Base-by-base conservation (phyloP, 2,113 vertebrate species). In the Natator depressus region DNA sequence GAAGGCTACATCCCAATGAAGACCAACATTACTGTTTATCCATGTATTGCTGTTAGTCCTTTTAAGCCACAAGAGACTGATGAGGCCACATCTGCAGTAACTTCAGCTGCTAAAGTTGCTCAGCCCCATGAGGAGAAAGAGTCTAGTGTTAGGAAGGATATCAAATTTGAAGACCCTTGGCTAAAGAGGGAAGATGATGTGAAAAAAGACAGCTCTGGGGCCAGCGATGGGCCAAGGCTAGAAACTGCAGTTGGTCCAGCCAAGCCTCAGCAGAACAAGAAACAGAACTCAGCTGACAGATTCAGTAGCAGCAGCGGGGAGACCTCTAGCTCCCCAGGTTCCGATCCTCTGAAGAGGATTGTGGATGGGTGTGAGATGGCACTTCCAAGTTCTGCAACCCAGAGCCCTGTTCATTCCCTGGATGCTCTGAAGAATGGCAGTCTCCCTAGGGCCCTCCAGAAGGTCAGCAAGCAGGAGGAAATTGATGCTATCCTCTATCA, bases 111-210 rank as follows among this genome's bases (percentile, higher is more conserved):
- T 84, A 97, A 93, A 76, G 79, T 89, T 57, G 27, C 82, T 51
- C 94, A 89, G 57, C 2, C 83, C 80, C 95, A 97, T 42, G 98
- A 99, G 2, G 46, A 82, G 87, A 99, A 98, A 91, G 97, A 98
- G 90, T 72, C 79, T 76, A 96, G 51, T 49, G 93, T 96, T 42
- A 98, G 98, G 83, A 97, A 98, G 50, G 98, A 99, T 82, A 98
- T 98, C 54, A 98, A 93, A 80, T 99, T 99, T 96, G 99, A 99
- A 91, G 99, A 99, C 96, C 99, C 99, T 59, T 99, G 99, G 99
- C 96, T 99, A 89, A 99, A 99, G 96, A 98, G 99, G n/a, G 98
- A 99, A 90, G 98, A 98, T 11, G 97, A 98, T 75, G 91, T 95
- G 1, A 97, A 96, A 90, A 97, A 84, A 20, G 98, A 98, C 38